Evolutionary conservation across 2,888 invertebrate species (phyloP), one percentile per base, ranked within the genome.

Genomic region (Julus scanicus): DNA sequence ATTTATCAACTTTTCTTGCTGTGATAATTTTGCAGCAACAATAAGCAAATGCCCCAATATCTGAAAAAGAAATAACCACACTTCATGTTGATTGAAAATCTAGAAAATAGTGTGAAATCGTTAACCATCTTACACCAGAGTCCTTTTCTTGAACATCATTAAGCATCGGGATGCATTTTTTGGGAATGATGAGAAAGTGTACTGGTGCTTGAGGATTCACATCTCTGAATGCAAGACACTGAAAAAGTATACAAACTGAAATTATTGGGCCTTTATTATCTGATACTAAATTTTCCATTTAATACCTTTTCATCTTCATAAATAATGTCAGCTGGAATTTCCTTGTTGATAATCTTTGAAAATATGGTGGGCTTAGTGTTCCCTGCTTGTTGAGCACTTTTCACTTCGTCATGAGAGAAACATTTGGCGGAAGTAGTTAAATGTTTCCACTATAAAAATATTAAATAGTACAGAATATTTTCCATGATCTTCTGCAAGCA

Each of bases 191-290:
- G 91, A 99, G 92, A 91, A 98, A 98, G 92, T 99, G 99, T 0
- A 95, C 95, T 0, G 99, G 99, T 0, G 99, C 99, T 93, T 98
- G 98, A 0, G 97, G 96, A 91, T 94, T 95, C 83, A 98, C 94
- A 93, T 99, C 99, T 90, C 97, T 94, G 92, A 99, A 99, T 0
- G 98, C 99, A 49, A 99, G 95, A 92, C 98, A 98, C 97, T 97
- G 91, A 86, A 86, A 89, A 20, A 49, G 44, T 44, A 44, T 44
- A 49, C 48, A 86, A 88, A 89, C 39, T 5, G 13, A 83, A 20
- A 83, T 17, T 9, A 1, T 84, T 11, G 44, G 1, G 44, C 8
- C 44, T 8, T 44, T 44, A 44, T 8, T 44, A 44, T 44, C 0
- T 1, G 6, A 44, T 44, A 83, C 86, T 44, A 44, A 8, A 44